phyloP scores from a whole-genome alignment of 2,797 vertebrate species.

The Psittacula derbiana region DNA sequence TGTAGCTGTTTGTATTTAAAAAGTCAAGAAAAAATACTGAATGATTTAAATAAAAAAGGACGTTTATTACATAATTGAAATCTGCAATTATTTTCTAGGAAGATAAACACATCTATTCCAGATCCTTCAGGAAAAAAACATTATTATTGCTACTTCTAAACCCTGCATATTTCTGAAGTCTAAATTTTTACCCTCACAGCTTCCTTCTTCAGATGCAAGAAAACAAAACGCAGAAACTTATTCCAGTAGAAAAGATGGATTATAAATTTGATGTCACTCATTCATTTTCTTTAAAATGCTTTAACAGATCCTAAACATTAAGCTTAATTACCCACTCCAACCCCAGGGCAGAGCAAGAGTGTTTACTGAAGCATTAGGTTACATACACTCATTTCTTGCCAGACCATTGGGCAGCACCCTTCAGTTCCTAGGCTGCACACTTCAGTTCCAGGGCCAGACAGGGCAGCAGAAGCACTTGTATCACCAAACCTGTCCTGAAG shows the following conservation, averaged over 20 bases:
- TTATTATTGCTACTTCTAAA: conserved; percentile 5
- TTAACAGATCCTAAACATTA: neutral
- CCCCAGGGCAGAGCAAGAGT: neutral
- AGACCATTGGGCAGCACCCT: neutral
- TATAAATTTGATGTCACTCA: neutral
- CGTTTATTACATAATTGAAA: neutral
- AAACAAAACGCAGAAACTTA: neutral
- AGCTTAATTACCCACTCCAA: neutral
- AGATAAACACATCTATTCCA: neutral
- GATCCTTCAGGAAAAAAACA: neutral
- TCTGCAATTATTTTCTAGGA: neutral
- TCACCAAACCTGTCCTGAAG: neutral
- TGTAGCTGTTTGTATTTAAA: neutral
- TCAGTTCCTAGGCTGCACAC: neutral
- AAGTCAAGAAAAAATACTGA: neutral
- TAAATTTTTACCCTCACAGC: conserved; percentile 1
- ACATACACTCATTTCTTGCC: neutral
- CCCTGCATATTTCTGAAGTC: neutral
- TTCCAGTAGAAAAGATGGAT: neutral
- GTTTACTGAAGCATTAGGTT: neutral
- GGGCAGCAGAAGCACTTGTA: neutral
- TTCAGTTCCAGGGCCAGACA: neutral
- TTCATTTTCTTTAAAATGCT: neutral
- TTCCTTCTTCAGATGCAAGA: neutral
- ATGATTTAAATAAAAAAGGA: neutral